A percentile compares a stretch with the other conserved stretches of the same genome.
phyloP scores from a whole-genome alignment of 1,140 invertebrate genomes.

The Pogonomyrmex barbatus region DNA sequence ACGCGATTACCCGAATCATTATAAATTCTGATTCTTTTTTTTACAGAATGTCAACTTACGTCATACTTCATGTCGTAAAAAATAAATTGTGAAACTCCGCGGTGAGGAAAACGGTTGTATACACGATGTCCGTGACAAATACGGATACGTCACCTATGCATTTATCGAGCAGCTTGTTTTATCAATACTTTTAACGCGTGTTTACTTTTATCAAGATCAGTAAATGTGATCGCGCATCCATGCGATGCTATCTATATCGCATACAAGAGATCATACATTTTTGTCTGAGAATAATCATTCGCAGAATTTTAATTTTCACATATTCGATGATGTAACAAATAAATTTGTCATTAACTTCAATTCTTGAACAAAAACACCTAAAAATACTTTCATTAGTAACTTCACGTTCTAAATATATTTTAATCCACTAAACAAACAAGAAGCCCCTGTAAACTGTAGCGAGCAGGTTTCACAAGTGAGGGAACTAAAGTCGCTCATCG shows the following conservation, averaged over 20 bases:
- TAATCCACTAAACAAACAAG: not conserved
- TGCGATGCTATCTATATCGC: constrained; percentile 20
- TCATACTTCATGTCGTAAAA: constrained; percentile 1
- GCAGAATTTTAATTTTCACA: not conserved
- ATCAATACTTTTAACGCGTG: constrained; percentile 10
- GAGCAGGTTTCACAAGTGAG: not conserved
- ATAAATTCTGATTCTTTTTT: constrained; percentile 7
- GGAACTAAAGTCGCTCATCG: not conserved
- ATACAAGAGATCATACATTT: not conserved
- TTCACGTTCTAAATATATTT: not conserved
- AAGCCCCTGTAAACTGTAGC: not conserved
- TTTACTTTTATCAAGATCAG: not conserved
- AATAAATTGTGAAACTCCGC: constrained; percentile 30
- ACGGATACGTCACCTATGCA: constrained; percentile 1
- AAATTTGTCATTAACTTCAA: not conserved
- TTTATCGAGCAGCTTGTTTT: constrained; percentile 6
- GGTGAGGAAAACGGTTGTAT: constrained; percentile 15
- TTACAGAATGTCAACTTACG: not conserved
- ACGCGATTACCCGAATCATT: not conserved
- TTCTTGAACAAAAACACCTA: not conserved
- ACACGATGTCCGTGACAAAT: not conserved
- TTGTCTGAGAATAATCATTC: not conserved
- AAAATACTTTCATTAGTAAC: not conserved
- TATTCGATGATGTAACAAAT: not conserved
- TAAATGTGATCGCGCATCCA: constrained; percentile 5